These are phyloP conservation scores for Macheiramphus alcinus DNA, from an alignment of 2,113 vertebrate species.

Conservation along the genomic window DNA sequence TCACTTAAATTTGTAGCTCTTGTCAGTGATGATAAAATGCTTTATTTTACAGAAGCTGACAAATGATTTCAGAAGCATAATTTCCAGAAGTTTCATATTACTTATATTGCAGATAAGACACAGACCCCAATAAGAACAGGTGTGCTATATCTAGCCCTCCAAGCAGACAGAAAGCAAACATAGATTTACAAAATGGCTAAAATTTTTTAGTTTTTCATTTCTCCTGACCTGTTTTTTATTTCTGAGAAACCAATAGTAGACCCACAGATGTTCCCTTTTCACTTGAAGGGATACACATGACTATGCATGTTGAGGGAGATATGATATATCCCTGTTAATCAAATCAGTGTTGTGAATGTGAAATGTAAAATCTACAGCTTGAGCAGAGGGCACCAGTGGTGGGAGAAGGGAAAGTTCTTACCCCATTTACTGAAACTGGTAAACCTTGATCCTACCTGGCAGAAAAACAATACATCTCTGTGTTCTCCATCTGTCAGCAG, in stretches of 20 bases:
- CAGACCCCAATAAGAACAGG: neutral
- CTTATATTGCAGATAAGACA: neutral
- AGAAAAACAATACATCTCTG: neutral
- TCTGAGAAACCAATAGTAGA: neutral
- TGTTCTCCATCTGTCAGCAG: neutral
- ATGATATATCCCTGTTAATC: neutral
- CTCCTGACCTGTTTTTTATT: neutral
- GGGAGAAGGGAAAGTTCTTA: neutral
- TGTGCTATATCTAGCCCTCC: neutral
- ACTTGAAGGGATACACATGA: neutral
- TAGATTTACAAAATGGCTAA: neutral
- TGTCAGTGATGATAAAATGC: neutral
- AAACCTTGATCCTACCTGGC: neutral
- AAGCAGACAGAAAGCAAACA: neutral
- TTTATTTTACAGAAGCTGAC: neutral
- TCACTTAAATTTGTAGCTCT: neutral
- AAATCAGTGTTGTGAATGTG: neutral
- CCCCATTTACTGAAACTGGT: neutral
- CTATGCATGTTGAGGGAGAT: neutral
- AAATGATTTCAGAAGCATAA: neutral
- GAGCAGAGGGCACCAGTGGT: neutral
- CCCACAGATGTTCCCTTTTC: neutral
- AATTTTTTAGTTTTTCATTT: neutral
- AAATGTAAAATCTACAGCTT: neutral
- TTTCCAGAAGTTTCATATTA: neutral